Percentiles rank a stretch among this genome's conserved stretches.
Conservation (phyloP, 2,797 vertebrate species). For the Sciurus vulgaris region DNA sequence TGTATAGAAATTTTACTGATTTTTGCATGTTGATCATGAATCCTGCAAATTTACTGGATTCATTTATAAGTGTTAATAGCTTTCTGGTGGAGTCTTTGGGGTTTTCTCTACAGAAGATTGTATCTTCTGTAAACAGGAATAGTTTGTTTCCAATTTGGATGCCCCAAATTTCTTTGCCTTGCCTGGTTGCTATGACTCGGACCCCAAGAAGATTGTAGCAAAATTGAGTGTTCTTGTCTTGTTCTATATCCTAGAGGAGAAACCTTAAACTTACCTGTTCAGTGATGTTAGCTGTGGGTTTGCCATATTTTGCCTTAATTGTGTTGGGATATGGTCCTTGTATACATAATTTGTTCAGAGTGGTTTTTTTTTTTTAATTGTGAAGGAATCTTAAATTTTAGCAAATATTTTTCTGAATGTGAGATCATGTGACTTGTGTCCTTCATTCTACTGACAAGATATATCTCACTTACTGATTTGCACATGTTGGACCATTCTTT, state of each 20-base stretch:
- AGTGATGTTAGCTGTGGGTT: too few species aligned
- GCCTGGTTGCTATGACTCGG: background rate
- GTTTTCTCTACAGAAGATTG: background rate
- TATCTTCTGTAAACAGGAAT: background rate
- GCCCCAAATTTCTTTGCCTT: background rate
- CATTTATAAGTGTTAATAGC: background rate
- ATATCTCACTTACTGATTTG: background rate
- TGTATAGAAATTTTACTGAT: background rate
- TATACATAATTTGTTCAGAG: background rate
- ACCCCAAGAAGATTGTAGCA: background rate
- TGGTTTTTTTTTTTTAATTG: too few species aligned
- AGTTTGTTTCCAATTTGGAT: background rate
- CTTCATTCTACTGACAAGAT: background rate
- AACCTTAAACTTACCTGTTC: background rate
- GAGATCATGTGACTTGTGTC: background rate
- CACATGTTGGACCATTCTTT: background rate
- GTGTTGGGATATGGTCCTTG: background rate
- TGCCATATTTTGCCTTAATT: background rate
- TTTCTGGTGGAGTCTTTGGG: background rate
- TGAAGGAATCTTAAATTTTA: background rate
- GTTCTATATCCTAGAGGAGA: background rate
- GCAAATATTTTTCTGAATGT: background rate
- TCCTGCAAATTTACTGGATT: background rate
- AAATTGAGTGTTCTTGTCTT: background rate
- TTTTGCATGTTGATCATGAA: background rate